Conservation (phyloP, 2,797 vertebrate genomes). For the Galagoides demidoff region DNA sequence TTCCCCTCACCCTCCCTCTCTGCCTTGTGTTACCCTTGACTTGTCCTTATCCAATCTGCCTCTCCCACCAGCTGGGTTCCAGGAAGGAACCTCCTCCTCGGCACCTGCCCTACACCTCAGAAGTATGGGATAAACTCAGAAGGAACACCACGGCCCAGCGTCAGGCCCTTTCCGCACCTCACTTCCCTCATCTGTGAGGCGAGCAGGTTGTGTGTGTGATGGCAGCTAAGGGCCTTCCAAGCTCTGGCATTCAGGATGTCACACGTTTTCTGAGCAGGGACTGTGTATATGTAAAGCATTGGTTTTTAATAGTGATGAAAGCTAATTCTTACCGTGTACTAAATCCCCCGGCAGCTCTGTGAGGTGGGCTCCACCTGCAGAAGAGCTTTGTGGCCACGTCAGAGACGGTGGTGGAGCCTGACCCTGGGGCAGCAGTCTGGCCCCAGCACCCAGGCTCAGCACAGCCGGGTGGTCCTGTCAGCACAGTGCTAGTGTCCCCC, state of each 20-base stretch:
- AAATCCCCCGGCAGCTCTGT: accelerated
- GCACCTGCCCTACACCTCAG: neutral
- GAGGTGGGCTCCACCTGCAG: neutral
- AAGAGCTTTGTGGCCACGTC: neutral
- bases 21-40: accelerated
- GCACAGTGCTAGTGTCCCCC: neutral
- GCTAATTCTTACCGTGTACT: neutral
- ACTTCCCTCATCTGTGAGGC: neutral
- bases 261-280: neutral
- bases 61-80: neutral
- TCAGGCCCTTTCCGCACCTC: accelerated
- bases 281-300: neutral
- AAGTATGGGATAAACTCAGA: accelerated
- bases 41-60: accelerated
- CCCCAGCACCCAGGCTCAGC: neutral
- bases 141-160: accelerated
- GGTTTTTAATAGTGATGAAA: neutral
- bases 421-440: neutral
- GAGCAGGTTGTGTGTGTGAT: accelerated
- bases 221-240: neutral
- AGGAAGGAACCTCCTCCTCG: neutral
- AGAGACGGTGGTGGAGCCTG: neutral
- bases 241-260: neutral
- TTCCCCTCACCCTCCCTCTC: accelerated
- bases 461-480: accelerated